Conservation (phyloP, 30 jellyfish, hydroid and myxozoan species). For the Sanderia malayensis region DNA sequence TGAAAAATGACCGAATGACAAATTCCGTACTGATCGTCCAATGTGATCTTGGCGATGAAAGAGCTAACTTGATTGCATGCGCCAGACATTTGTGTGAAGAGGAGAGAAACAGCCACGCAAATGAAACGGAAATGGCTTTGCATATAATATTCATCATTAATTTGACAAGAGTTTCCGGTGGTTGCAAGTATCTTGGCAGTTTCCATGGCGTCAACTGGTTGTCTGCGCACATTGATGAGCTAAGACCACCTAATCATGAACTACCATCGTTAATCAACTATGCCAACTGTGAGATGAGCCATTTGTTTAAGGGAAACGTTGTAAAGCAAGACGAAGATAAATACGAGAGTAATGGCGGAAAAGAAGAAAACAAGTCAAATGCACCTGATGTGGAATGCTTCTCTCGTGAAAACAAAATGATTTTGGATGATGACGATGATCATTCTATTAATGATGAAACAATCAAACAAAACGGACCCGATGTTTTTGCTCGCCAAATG, state of each 20-base stretch:
- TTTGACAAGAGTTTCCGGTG: conserved; percentile 38
- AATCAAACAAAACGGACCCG: too few species aligned
- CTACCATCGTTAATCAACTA: conserved; percentile 50
- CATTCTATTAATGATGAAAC: too few species aligned
- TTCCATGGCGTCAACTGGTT: conserved; percentile 63
- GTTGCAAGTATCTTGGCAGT: conserved; percentile 49
- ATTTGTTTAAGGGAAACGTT: conserved; percentile 4
- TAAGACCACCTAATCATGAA: conserved; percentile 55
- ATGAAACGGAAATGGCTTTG: neutral
- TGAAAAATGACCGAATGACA: conserved; percentile 8
- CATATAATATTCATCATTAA: conserved; percentile 40
- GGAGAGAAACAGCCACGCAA: conserved; percentile 10
- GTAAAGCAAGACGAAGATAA: neutral
- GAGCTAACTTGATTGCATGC: conserved; percentile 59
- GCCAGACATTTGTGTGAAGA: conserved; percentile 68
- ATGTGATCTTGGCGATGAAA: conserved; percentile 56
- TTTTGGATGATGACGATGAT: neutral
- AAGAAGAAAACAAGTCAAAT: neutral
- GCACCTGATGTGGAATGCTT: neutral
- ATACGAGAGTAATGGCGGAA: neutral
- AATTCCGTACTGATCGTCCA: conserved; percentile 47
- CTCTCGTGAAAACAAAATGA: neutral
- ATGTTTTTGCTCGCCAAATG: too few species aligned
- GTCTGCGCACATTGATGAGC: conserved; percentile 75
- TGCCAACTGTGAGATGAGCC: conserved; percentile 42